Evolutionary conservation across 2,113 vertebrate species (phyloP), one percentile per base, ranked within the genome.

Genomic region (Burhinus oedicnemus): DNA sequence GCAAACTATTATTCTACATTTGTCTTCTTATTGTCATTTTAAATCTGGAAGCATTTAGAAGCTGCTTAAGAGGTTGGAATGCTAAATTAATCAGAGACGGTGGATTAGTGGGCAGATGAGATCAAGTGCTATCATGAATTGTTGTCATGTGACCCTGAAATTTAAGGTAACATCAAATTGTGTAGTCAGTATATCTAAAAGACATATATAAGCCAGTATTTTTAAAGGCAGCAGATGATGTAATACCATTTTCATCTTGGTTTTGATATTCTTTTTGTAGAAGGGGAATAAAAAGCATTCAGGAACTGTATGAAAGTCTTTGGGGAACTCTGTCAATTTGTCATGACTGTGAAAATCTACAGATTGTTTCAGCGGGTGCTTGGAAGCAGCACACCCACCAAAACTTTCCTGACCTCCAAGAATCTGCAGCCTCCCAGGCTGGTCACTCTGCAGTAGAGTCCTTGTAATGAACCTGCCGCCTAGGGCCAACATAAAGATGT

Each of bases 21-120:
- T 83, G 20, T 70, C 68, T 76, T 88, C 49, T 83, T 87, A 84
- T 75, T 78, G 66, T 52, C 0, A 76, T 81, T 89, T 96, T 89
- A 86, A 95, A 94, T 87, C n/a, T 95, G 47, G 38, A 92, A 70
- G 55, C 29, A 79, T 71, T 81, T 92, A 27, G 49, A 93, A 89
- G 18, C 44, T 84, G 32, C 44, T 64, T 88, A 81, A 92, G 86
- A 92, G 68, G 21, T 44, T 75, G 60, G 34, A 52, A 87, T 68
- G 47, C 87, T 93, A 90, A 66, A 90, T 93, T 92, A 93, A 90
- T 78, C 71, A 93, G 44, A 95, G 60, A 68, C 44, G 65, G 66
- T 5, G 26, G 83, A 87, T 92, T 92, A 70, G 76, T 68, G 69
- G 79, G 76, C 42, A 89, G 72, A 88, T 66, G 83, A 96, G 83